Percentiles rank a stretch among this genome's conserved stretches.
phyloP scores from a whole-genome alignment of 2,888 invertebrate species.

The Hypolimnas misippus region DNA sequence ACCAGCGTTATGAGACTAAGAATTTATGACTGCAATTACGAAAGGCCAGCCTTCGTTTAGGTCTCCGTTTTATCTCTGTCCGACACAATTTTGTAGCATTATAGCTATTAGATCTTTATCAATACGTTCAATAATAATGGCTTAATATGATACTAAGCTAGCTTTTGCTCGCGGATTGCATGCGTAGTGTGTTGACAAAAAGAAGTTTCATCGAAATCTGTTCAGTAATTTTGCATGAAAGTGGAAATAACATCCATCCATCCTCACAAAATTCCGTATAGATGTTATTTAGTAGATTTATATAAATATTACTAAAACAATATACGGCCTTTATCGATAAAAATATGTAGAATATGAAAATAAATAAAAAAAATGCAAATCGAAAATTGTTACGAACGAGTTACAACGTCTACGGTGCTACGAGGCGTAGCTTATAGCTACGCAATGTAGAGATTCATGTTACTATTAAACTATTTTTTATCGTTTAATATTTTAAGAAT shows the following conservation, averaged over 20 bases:
- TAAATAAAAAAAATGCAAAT: background rate
- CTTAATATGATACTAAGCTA: background rate
- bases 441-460: background rate
- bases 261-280: too few species aligned
- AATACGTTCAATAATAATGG: background rate
- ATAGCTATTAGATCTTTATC: constrained; percentile 14
- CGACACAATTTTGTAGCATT: constrained; percentile 9
- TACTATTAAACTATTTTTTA: background rate
- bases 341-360: too few species aligned
- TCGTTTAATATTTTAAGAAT: too few species aligned
- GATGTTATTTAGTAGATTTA: too few species aligned
- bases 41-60: constrained; percentile 11
- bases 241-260: too few species aligned
- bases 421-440: constrained; percentile 2
- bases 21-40: constrained; percentile 25
- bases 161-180: too few species aligned
- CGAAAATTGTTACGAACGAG: background rate
- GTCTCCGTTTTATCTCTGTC: constrained; percentile 13
- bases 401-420: constrained; percentile 6
- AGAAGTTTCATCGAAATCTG: too few species aligned
- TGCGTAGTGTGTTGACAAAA: too few species aligned
- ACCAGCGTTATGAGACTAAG: constrained; percentile 10
- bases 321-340: too few species aligned
- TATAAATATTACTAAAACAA: too few species aligned
- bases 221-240: too few species aligned